Evolutionary conservation across 1,140 invertebrate species (phyloP).

Genomic region (Saxidomus purpurata): DNA sequence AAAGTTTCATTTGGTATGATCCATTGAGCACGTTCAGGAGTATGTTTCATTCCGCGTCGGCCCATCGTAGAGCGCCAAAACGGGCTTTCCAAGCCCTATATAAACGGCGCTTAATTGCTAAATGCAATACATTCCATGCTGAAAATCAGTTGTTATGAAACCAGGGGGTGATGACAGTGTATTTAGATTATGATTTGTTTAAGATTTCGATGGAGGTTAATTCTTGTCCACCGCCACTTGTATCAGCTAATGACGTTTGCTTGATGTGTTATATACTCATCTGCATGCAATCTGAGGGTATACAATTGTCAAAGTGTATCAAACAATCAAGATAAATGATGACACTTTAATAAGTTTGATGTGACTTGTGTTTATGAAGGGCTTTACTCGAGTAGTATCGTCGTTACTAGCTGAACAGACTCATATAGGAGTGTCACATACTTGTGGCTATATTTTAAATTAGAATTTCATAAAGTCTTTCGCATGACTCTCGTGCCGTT

Average conservation of each 20-base stretch:
- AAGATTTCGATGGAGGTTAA: background rate
- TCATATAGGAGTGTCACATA: no score
- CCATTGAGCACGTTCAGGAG: no score
- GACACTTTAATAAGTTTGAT: conserved; percentile 12
- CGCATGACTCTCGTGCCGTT: no score
- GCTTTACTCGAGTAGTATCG: no score
- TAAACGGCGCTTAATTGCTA: no score
- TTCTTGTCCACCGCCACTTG: background rate
- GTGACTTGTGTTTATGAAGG: background rate
- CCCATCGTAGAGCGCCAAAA: no score
- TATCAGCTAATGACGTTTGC: background rate
- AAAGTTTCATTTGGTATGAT: no score
- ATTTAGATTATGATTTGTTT: background rate
- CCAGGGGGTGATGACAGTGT: background rate
- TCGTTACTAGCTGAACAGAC: no score
- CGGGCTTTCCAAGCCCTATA: no score
- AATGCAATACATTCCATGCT: background rate
- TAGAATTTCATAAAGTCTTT: no score
- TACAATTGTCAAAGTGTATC: conserved; percentile 3
- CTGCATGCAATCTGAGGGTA: conserved; percentile 7
- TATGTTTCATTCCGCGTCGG: no score
- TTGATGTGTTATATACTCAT: conserved; percentile 4
- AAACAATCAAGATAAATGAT: conserved; percentile 39
- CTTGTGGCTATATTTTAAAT: no score
- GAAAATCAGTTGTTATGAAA: background rate